Evolutionary conservation across 1,140 invertebrate genomes (phyloP).

Genomic region (Drosophila miranda): DNA sequence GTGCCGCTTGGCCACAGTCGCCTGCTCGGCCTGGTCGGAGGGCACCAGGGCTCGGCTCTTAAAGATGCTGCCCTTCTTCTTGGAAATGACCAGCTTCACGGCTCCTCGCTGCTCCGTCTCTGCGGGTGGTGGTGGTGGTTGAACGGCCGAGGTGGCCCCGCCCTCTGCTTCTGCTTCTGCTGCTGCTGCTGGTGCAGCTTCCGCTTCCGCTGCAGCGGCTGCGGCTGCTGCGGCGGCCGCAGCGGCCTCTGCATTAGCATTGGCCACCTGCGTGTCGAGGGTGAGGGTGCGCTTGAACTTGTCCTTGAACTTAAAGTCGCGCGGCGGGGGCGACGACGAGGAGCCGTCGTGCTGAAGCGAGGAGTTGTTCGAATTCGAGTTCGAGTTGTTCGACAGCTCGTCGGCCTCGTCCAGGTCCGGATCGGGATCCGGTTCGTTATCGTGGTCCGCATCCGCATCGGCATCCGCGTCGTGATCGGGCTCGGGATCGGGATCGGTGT

Average conservation of each 20-base stretch:
- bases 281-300: slow-evolving; percentile 79
- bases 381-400: slow-evolving; percentile 64
- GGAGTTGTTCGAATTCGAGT: slow-evolving; percentile 62
- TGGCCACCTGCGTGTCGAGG: slow-evolving; percentile 56
- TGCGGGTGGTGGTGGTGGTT: not conserved
- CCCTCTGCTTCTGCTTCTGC: slow-evolving; percentile 35
- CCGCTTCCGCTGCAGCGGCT: slow-evolving; percentile 62
- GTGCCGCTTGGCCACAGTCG: slow-evolving; percentile 89
- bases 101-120: slow-evolving; percentile 75
- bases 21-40: slow-evolving; percentile 84
- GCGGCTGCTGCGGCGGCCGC: slow-evolving; percentile 26
- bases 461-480: slow-evolving; percentile 7
- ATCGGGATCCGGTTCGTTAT: slow-evolving; percentile 53
- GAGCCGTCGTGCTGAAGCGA: slow-evolving; percentile 69
- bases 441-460: slow-evolving; percentile 31
- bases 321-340: slow-evolving; percentile 69
- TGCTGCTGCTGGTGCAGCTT: slow-evolving; percentile 66
- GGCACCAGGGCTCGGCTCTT: slow-evolving; percentile 90
- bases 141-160: slow-evolving; percentile 69
- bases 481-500: slow-evolving; percentile 47
- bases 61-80: slow-evolving; percentile 94
- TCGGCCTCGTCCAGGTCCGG: slow-evolving; percentile 51
- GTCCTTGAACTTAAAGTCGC: slow-evolving; percentile 79
- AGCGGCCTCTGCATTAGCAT: slow-evolving; percentile 47
- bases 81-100: slow-evolving; percentile 86